These are phyloP conservation scores for Axea sp. DNA, from an alignment of 2,888 invertebrate species.

Conservation along the genomic window DNA sequence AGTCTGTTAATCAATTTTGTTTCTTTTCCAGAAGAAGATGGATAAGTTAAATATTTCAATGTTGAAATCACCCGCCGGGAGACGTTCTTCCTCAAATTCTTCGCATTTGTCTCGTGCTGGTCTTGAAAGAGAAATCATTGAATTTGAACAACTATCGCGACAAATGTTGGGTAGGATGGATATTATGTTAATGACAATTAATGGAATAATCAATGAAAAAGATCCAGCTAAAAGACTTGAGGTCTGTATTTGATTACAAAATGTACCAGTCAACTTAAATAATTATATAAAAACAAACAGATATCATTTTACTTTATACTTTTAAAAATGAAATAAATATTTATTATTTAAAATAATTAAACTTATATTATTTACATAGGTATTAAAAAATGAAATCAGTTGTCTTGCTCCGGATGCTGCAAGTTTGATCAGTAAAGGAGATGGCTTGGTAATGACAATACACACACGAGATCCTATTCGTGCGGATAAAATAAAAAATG, in stretches of 20 bases:
- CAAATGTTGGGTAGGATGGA: slow-evolving; percentile 82
- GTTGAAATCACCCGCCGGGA: slow-evolving; percentile 63
- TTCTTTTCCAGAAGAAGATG: slow-evolving; percentile 67
- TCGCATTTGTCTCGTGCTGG: slow-evolving; percentile 74
- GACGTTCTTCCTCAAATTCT: slow-evolving; percentile 69
- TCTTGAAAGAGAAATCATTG: slow-evolving; percentile 78
- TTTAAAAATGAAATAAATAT: too few species aligned
- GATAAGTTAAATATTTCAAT: slow-evolving; percentile 64
- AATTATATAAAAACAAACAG: too few species aligned
- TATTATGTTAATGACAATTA: slow-evolving; percentile 82
- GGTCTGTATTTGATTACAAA: slow-evolving; percentile 75
- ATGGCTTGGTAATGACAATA: slow-evolving; percentile 86
- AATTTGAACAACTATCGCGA: slow-evolving; percentile 79
- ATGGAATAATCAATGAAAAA: slow-evolving; percentile 82
- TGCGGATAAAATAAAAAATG: slow-evolving; percentile 82
- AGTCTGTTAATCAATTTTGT: too few species aligned
- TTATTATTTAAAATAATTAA: too few species aligned
- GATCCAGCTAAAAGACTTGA: slow-evolving; percentile 84
- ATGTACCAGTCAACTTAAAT: slow-evolving; percentile 13
- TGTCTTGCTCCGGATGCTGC: slow-evolving; percentile 88
- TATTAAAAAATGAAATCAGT: slow-evolving; percentile 83
- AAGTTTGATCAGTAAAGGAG: slow-evolving; percentile 87
- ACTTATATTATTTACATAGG: too few species aligned
- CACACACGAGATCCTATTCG: slow-evolving; percentile 82
- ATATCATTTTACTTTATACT: too few species aligned